Conservation (phyloP, 2,113 vertebrate genomes). For the Brienomyrus longianalis region DNA sequence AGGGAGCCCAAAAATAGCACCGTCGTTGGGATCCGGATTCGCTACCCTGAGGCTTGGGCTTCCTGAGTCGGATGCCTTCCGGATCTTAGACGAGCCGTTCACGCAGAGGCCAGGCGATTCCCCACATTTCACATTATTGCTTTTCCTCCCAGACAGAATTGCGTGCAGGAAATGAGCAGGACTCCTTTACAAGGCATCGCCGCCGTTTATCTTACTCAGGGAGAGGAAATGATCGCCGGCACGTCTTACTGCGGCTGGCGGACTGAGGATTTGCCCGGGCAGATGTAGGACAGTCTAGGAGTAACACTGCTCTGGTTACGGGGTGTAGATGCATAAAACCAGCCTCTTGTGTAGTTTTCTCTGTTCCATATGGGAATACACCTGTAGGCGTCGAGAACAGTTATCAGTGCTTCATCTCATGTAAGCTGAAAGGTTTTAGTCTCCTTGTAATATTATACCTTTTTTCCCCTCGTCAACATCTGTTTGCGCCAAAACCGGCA, state of each 20-base stretch:
- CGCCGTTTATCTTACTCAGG: background rate
- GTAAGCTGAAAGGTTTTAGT: background rate
- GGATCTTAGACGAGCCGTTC: background rate
- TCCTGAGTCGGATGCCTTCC: background rate
- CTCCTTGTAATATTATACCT: background rate
- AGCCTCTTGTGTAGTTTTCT: background rate
- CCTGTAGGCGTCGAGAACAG: background rate
- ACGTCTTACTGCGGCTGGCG: background rate
- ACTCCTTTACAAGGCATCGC: background rate
- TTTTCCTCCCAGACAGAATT: background rate
- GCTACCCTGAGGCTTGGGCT: background rate
- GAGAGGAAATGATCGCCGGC: background rate
- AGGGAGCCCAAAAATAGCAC: background rate
- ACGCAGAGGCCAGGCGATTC: too few species aligned
- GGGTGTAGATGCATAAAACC: background rate
- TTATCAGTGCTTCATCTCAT: background rate
- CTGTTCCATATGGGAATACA: background rate
- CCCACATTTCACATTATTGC: background rate
- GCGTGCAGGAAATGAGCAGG: background rate
- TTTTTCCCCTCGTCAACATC: conserved; percentile 3
- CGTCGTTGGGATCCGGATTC: background rate
- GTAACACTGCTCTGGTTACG: background rate
- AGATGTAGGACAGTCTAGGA: background rate
- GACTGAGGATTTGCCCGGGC: background rate
- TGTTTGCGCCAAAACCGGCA: background rate